Base-by-base conservation (phyloP, 2,888 invertebrate species). In the Andrena minutula region DNA sequence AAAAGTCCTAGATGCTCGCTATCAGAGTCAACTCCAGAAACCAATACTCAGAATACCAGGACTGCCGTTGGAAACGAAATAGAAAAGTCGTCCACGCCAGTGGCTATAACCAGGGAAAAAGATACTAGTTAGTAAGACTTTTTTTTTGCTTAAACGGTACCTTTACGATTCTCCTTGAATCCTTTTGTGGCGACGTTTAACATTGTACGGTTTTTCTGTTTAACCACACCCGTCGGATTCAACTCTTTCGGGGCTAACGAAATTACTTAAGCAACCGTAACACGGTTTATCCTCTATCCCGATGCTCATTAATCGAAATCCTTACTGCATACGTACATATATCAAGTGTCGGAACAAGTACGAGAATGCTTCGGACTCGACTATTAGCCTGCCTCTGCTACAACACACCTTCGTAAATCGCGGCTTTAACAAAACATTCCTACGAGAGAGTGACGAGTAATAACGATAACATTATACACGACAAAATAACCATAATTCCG, bases 1-100 rank as follows among this genome's bases (percentile, higher is more conserved):
- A 94, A 92, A 87, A 93, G 92, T 89, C 93, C 94, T 66, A 89
- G 93, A 80, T 92, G 93, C 73, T 94, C 93, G 28, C 63, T 94
- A 41, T 93, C 93, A 30, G 92, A 92, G 71, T 93, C 93, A 10
- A 92, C 92, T 56, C 93, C 93, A 12, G 92, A 93, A 80, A 92
- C 90, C 71, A 92, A 92, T 80, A 91, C 90, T 53, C 89, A 88
- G 75, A 90, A 90, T 84, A 92, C 89, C 41, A 90, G 89, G 83
- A 92, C 91, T 65, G 91, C 88, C 35, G 90, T 91, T 61, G 91
- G 87, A 53, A 91, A 89, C 68, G 92, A 92, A 68, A 73, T 89
- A 71, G 93, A 92, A 58, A 92, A 92, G 60, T 88, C 89, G 58
- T 72, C 89, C 23, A 86, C 86, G 23, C 84, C 88, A 63, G 72